phyloP scores from a whole-genome alignment of 2,113 vertebrate species.

The Oreochromis aureus region DNA sequence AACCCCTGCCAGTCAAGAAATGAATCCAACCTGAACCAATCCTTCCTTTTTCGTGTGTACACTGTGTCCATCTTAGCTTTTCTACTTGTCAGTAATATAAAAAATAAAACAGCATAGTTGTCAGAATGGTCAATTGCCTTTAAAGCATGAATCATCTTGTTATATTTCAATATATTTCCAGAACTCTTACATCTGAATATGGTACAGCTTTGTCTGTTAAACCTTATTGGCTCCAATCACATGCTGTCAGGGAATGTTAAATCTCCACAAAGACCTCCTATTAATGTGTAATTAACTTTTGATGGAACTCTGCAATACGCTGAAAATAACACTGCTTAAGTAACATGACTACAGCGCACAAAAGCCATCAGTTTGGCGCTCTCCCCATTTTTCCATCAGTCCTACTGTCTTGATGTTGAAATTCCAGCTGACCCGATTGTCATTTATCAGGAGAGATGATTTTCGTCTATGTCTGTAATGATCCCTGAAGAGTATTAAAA shows the following conservation, averaged over 20 bases:
- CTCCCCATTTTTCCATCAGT: conserved; percentile 9
- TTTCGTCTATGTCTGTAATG: conserved; percentile 47
- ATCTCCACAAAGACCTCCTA: conserved; percentile 49
- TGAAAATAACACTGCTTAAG: conserved; percentile 40
- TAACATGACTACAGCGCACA: conserved; percentile 19
- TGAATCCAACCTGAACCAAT: conserved; percentile 14
- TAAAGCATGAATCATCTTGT: conserved; percentile 9
- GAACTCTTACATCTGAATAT: not conserved
- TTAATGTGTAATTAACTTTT: conserved; percentile 67
- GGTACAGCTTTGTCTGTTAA: conserved; percentile 10
- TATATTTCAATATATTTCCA: not conserved
- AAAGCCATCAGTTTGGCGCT: conserved; percentile 29
- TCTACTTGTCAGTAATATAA: not conserved
- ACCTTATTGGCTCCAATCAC: conserved; percentile 44
- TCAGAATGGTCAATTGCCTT: not conserved
- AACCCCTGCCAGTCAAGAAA: conserved; percentile 5
- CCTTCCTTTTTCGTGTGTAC: not conserved
- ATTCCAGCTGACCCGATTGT: conserved; percentile 47
- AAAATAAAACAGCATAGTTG: not conserved
- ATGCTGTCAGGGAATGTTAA: conserved; percentile 45
- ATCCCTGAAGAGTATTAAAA: conserved; percentile 64
- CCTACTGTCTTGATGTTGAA: conserved; percentile 8
- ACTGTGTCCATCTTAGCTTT: not conserved
- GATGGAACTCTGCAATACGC: conserved; percentile 25
- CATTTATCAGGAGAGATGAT: conserved; percentile 54